phyloP scores from a whole-genome alignment of 2,113 vertebrate genomes.

The Pterocles burchelli region DNA sequence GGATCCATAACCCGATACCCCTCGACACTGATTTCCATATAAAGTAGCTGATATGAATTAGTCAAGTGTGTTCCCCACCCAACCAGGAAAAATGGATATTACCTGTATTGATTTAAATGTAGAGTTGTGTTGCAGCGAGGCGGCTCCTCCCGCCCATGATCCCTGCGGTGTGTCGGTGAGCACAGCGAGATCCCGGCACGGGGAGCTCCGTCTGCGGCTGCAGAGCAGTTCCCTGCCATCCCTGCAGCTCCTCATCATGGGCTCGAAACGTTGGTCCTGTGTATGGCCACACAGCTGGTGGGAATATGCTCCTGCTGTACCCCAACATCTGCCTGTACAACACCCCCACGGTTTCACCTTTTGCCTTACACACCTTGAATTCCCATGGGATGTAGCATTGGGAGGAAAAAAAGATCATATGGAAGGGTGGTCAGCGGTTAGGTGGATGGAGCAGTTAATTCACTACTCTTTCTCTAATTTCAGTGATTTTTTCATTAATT shows the following conservation, averaged over 20 bases:
- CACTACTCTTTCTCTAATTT: not conserved
- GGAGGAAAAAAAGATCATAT: not conserved
- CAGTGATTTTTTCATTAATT: not conserved
- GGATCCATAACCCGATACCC: not conserved
- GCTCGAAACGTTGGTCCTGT: accelerated
- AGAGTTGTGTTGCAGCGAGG: not conserved
- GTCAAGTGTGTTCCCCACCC: not conserved
- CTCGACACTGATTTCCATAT: not conserved
- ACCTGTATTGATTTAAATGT: not conserved
- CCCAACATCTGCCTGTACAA: not conserved
- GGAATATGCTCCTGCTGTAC: not conserved
- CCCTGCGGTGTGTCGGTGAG: not conserved
- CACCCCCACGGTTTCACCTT: not conserved
- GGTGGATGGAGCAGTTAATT: not conserved
- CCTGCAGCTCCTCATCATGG: not conserved
- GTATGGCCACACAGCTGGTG: accelerated
- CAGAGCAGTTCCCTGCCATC: not conserved
- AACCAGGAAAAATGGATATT: not conserved
- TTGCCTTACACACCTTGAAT: not conserved
- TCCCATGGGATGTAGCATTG: not conserved
- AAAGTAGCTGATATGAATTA: not conserved
- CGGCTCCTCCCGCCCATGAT: not conserved
- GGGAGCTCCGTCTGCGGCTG: not conserved
- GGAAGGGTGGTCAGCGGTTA: not conserved
- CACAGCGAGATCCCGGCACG: not conserved